These are phyloP conservation scores for Hyphantria cunea DNA, from an alignment of 1,140 invertebrate genomes.

Conservation along the genomic window DNA sequence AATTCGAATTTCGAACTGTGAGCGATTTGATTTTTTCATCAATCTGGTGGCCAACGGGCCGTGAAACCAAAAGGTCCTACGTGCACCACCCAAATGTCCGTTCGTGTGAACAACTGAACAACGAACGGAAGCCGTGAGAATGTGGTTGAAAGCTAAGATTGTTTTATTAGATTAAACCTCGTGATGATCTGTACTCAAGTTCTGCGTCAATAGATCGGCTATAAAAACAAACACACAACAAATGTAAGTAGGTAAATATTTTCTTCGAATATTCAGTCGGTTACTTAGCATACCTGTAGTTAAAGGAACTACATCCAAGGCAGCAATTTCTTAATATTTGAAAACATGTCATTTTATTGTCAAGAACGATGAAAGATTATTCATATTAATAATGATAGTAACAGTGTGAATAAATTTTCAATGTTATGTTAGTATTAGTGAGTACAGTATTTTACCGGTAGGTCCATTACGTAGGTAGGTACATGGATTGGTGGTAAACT, in stretches of 20 bases:
- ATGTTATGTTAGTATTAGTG: too few relatives aligned
- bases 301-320: too few relatives aligned
- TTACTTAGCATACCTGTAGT: too few relatives aligned
- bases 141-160: slow-evolving; percentile 46
- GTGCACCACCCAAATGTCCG: slow-evolving; percentile 46
- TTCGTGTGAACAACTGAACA: slow-evolving; percentile 50
- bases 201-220: neutral
- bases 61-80: slow-evolving; percentile 60
- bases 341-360: too few relatives aligned
- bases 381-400: too few relatives aligned
- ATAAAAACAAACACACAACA: neutral
- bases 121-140: slow-evolving; percentile 55
- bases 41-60: slow-evolving; percentile 56
- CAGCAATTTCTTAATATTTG: too few relatives aligned
- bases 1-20: slow-evolving; percentile 32
- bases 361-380: too few relatives aligned
- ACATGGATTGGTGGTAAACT: neutral
- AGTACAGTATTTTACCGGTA: too few relatives aligned
- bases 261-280: too few relatives aligned
- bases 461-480: too few relatives aligned
- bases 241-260: too few relatives aligned
- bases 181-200: neutral
- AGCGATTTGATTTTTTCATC: slow-evolving; percentile 36
- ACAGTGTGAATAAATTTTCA: too few relatives aligned
- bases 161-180: slow-evolving; percentile 21